Conservation (phyloP, 2,113 vertebrate genomes). For the Tachysurus fulvidraco region DNA sequence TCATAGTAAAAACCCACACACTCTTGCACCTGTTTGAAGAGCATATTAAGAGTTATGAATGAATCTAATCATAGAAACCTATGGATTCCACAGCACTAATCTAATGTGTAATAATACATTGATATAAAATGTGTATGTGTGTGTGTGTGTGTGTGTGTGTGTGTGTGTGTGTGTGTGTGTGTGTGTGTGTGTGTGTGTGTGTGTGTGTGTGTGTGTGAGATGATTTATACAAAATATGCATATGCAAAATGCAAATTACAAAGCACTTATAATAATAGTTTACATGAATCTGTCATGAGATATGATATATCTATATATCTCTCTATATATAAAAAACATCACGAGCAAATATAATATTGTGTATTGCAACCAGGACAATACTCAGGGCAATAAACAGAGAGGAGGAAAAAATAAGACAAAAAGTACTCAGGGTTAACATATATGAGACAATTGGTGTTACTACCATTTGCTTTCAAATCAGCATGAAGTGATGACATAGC, state of each 20-base stretch:
- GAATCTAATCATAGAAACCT: neutral
- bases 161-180: constrained; percentile 1
- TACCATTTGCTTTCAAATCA: too few relatives aligned
- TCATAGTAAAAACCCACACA: neutral
- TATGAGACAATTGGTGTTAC: too few relatives aligned
- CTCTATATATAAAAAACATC: too few relatives aligned
- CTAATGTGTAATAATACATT: neutral
- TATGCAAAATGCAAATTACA: constrained; percentile 5
- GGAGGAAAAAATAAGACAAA: neutral
- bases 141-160: neutral
- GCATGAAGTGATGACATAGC: too few relatives aligned
- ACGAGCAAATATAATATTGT: neutral
- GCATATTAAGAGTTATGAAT: neutral
- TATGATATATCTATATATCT: too few relatives aligned
- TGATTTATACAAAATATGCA: constrained; percentile 4
- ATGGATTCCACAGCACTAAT: neutral
- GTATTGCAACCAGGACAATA: neutral
- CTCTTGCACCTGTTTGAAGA: constrained; percentile 22
- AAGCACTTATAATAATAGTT: constrained; percentile 11
- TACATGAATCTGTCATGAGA: too few relatives aligned
- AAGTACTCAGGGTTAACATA: too few relatives aligned
- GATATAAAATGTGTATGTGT: neutral
- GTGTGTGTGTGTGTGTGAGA: neutral
- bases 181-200: neutral
- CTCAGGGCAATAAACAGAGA: neutral